phyloP scores from a whole-genome alignment of 2,888 invertebrate species.

The Epinotia brunnichana region DNA sequence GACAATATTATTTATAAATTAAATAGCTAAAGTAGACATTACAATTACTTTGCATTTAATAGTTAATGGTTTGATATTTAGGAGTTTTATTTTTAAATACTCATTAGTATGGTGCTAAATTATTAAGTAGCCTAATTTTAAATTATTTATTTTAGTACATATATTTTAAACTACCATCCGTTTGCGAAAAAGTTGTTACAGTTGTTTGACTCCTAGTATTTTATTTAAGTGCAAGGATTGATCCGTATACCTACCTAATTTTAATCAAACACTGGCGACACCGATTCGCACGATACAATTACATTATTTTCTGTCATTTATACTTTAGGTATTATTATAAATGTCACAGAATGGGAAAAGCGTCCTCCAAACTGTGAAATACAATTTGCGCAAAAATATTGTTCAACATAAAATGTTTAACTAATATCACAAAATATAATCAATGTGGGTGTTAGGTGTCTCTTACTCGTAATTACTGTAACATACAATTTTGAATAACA shows the following conservation, averaged over 20 bases:
- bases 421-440: not conserved
- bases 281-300: too few species aligned
- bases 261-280: too few species aligned
- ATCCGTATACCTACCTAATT: too few species aligned
- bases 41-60: conserved; percentile 54
- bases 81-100: conserved; percentile 49
- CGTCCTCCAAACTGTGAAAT: too few species aligned
- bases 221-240: too few species aligned
- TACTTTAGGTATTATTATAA: too few species aligned
- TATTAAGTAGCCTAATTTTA: conserved; percentile 41
- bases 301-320: too few species aligned
- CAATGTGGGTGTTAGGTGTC: not conserved
- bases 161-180: not conserved
- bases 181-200: not conserved
- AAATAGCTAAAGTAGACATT: conserved; percentile 31
- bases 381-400: too few species aligned
- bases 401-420: not conserved
- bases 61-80: conserved; percentile 44
- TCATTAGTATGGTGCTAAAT: conserved; percentile 57
- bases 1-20: conserved; percentile 46
- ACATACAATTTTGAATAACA: not conserved
- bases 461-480: not conserved
- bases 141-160: not conserved
- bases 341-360: too few species aligned
- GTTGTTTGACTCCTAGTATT: not conserved